phyloP scores from a whole-genome alignment of 2,113 vertebrate species.

The Hippopotamus amphibius region DNA sequence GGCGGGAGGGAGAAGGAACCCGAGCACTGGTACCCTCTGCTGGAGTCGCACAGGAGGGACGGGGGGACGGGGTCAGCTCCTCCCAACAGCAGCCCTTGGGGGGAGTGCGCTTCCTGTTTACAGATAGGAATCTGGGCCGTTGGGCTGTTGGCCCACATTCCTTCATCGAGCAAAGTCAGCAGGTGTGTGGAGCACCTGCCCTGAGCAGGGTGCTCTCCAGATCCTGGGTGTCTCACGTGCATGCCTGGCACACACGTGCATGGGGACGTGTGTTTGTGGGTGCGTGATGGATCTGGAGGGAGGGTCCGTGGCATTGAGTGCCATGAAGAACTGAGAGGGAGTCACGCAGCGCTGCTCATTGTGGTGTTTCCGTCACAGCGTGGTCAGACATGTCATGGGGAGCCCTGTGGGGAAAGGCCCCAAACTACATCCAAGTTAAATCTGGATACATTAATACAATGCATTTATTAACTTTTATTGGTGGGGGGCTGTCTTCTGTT shows the following conservation, averaged over 20 bases:
- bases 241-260: no score
- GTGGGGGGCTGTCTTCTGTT: background rate
- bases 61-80: background rate
- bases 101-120: background rate
- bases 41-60: no score
- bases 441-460: background rate
- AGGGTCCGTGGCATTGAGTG: no score
- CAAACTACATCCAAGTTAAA: background rate
- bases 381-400: background rate
- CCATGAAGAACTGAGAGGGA: background rate
- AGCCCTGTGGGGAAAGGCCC: background rate
- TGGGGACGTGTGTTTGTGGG: rapidly evolving
- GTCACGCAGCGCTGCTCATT: no score
- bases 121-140: background rate
- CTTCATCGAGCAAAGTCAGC: background rate
- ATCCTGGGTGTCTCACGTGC: background rate
- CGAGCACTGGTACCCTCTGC: background rate
- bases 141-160: background rate
- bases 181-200: rapidly evolving
- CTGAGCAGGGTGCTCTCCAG: background rate
- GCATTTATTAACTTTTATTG: background rate
- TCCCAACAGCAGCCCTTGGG: background rate
- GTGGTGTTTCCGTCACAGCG: background rate
- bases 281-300: background rate
- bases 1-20: background rate